A percentile compares a stretch with the other conserved stretches of the same genome.
Conservation (phyloP, 2,113 vertebrate genomes). For the Grantiella picta region DNA sequence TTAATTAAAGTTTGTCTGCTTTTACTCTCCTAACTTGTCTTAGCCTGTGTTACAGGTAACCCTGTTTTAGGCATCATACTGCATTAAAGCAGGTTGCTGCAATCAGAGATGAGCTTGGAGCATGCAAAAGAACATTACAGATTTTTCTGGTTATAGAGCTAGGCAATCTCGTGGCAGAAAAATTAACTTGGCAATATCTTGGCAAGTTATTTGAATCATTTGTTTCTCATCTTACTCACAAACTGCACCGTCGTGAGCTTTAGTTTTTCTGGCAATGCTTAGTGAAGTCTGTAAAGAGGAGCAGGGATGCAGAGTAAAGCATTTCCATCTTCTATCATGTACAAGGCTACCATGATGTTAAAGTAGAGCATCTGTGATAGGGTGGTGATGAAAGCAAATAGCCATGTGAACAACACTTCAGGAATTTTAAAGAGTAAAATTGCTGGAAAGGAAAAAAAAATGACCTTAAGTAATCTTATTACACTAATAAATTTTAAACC, state of each 20-base stretch:
- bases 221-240: not conserved
- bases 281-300: not conserved
- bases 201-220: not conserved
- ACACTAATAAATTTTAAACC: slow-evolving; percentile 54
- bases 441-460: slow-evolving; percentile 1
- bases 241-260: not conserved
- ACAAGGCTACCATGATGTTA: not conserved
- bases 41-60: too few species aligned
- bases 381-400: not conserved
- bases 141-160: not conserved
- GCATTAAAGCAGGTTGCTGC: not conserved
- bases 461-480: slow-evolving; percentile 45
- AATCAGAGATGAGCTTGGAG: not conserved
- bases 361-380: not conserved
- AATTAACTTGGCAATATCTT: not conserved
- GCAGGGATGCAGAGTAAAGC: not conserved
- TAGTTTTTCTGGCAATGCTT: not conserved
- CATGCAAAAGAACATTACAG: not conserved
- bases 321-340: not conserved
- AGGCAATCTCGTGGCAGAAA: not conserved
- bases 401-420: slow-evolving; percentile 3
- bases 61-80: too few species aligned
- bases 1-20: too few species aligned
- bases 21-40: too few species aligned
- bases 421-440: slow-evolving; percentile 30